phyloP scores from a whole-genome alignment of 2,113 vertebrate genomes.

The Oncorhynchus gorbuscha region DNA sequence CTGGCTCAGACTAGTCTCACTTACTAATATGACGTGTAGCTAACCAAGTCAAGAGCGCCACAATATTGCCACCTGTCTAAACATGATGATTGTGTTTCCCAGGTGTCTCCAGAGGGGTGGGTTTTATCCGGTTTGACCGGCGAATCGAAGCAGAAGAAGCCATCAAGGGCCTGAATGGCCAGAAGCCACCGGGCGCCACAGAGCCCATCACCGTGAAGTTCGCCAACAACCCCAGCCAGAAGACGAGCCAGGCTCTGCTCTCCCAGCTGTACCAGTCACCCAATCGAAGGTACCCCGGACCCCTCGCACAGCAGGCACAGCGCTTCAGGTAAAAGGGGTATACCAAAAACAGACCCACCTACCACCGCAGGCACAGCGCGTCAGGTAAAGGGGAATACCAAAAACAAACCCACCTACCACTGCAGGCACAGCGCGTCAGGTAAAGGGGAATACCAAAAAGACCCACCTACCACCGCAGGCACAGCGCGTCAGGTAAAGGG shows the following conservation, averaged over 20 bases:
- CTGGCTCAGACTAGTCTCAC: too few relatives aligned
- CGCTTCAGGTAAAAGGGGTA: constrained; percentile 91
- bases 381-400: too few relatives aligned
- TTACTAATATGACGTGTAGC: too few relatives aligned
- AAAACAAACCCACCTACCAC: too few relatives aligned
- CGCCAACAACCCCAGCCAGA: constrained; percentile 99
- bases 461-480: too few relatives aligned
- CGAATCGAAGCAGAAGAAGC: constrained; percentile 97
- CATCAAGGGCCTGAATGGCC: constrained; percentile 97
- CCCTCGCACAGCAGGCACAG: constrained; percentile 97
- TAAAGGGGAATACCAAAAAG: too few relatives aligned
- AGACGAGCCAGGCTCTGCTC: constrained; percentile 95
- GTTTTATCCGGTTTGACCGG: constrained; percentile 98
- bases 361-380: not conserved
- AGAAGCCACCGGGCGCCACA: constrained; percentile 93
- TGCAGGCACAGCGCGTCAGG: too few relatives aligned
- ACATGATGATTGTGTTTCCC: constrained; percentile 12
- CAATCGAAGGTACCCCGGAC: constrained; percentile 95
- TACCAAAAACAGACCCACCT: constrained; percentile 29
- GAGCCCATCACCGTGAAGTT: constrained; percentile 99
- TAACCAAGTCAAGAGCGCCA: too few relatives aligned
- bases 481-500: too few relatives aligned
- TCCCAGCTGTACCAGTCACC: constrained; percentile 98
- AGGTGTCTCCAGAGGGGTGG: constrained; percentile 96
- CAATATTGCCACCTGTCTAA: not conserved